A percentile compares a stretch with the other conserved stretches of the same genome.
phyloP scores from a whole-genome alignment of 2,113 vertebrate species.

The Varanus komodoensis region DNA sequence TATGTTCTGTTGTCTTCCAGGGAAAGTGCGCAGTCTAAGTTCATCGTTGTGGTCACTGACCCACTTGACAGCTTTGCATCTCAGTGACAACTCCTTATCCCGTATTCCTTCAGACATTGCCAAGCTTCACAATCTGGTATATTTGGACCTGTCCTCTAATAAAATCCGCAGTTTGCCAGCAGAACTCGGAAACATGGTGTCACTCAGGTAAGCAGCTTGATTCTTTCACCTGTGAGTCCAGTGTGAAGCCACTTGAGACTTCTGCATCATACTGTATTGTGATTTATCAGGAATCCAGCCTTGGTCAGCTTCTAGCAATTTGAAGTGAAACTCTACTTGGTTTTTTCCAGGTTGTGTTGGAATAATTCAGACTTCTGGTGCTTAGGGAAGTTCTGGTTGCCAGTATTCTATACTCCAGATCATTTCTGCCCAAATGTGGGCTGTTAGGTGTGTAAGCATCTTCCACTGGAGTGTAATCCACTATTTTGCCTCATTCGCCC shows the following conservation, averaged over 20 bases:
- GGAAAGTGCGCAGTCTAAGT: constrained; percentile 96
- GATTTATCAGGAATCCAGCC: neutral
- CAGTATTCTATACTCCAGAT: neutral
- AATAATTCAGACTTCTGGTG: neutral
- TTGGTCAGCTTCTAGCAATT: neutral
- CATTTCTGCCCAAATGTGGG: neutral
- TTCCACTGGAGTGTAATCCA: neutral
- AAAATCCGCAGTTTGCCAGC: constrained; percentile 98
- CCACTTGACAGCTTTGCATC: constrained; percentile 97
- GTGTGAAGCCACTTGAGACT: neutral
- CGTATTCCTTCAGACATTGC: constrained; percentile 99
- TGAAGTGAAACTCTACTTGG: neutral
- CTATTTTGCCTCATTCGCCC: neutral
- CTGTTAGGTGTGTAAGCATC: neutral
- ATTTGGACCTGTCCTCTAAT: constrained; percentile 98
- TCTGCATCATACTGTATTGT: neutral
- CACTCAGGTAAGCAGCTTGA: constrained; percentile 88
- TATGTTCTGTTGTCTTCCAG: constrained; percentile 70
- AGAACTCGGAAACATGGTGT: constrained; percentile 99
- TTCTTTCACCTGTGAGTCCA: neutral
- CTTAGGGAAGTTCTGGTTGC: neutral
- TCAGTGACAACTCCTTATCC: constrained; percentile 97
- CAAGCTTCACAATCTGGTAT: constrained; percentile 98
- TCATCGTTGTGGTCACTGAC: constrained; percentile 95
- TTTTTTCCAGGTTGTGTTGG: neutral